Evolutionary conservation across 2,888 invertebrate species (phyloP), one percentile per base, ranked within the genome.

Genomic region (Apeira syringaria): DNA sequence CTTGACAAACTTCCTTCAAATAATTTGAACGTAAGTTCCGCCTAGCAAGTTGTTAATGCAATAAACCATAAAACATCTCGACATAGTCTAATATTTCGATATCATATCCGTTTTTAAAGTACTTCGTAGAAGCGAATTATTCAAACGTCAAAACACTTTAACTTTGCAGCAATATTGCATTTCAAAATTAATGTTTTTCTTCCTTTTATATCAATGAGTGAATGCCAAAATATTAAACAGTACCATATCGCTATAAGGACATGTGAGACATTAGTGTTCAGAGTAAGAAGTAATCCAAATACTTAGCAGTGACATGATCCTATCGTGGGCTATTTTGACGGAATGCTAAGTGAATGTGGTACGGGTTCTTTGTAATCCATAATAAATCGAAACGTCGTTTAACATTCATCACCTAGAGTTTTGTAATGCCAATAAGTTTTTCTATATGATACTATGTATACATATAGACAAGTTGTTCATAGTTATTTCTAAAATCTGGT

Each of bases 131-230:
- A 20, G 20, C 2, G 20, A 20, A 5, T 2, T 5, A 20, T 7
- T 20, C 1, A 5, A 20, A 20, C 7, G 20, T 2, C 20, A 20
- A 20, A 20, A 30, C n/a, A 31, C 27, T 12, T 36, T 36, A 11
- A 17, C 20, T 12, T 3, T 3, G 11, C 22, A 4, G 34, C 41
- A 25, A 18, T 29, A 25, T 13, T 9, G 10, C 33, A 32, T 32
- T 41, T 30, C 34, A 30, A 34, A 41, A 29, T 18, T 18, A 3
- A 25, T 29, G 17, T 7, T 12, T 29, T 33, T 28, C 1, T 22
- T 33, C 30, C 15, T 33, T 28, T 40, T 40, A 9, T 27, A 22
- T 17, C 7, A 8, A 15, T 15, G 4, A 15, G 15, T 15, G 15
- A 15, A 15, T 15, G 15, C 3, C 15, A 15, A 3, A 4, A 15